Base-by-base conservation (phyloP, 2,888 invertebrate genomes). In the Adelphocoris suturalis region DNA sequence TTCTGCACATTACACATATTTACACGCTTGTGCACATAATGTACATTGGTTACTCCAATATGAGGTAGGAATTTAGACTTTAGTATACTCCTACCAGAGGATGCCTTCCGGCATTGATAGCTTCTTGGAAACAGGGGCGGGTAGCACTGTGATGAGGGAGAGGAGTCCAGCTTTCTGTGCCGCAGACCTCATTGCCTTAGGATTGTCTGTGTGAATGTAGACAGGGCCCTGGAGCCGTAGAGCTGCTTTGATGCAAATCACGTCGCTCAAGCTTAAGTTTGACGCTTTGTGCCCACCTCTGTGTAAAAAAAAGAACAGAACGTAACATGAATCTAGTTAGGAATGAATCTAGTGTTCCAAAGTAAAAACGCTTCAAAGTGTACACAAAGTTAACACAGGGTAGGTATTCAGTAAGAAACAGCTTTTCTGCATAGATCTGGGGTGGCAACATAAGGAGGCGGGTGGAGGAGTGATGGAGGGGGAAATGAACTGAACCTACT, bases 221-320 rank as follows among this genome's bases (percentile, higher is more conserved):
- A 86, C 86, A 0, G 68, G 46, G 11, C 75, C 75, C 23, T 86
- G 86, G 75, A 14, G 68, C 14, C 86, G n/a, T n/a, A 86, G 19
- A 46, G 86, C 86, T 0, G 86, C 86, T 19, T 75, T 19, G 9
- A 86, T 55, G 61, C 68, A 68, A 28, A 23, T 48, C 12, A 75
- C 47, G 47, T 86, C 86, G 28, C 68, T 86, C 16, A 68, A 19
- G 0, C 46, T 75, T 23, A 86, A 27, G 19, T 75, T 86, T 16
- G n/a, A 47, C 37, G 86, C 68, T 68, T 86, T 75, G 3, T 11
- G 37, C 14, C 75, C 86, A 2, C 19, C 61, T 47, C 86, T 86
- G 48, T 1, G 14, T 27, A n/a, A 84, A 46, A 16, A n/a, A 37
- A 37, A 37, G 37, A 37, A 37, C 37, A 37, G 37, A 37, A 4